A percentile compares a stretch with the other conserved stretches of the same genome.
Conservation (phyloP, 1,140 invertebrate genomes). For the Gryllus bimaculatus region DNA sequence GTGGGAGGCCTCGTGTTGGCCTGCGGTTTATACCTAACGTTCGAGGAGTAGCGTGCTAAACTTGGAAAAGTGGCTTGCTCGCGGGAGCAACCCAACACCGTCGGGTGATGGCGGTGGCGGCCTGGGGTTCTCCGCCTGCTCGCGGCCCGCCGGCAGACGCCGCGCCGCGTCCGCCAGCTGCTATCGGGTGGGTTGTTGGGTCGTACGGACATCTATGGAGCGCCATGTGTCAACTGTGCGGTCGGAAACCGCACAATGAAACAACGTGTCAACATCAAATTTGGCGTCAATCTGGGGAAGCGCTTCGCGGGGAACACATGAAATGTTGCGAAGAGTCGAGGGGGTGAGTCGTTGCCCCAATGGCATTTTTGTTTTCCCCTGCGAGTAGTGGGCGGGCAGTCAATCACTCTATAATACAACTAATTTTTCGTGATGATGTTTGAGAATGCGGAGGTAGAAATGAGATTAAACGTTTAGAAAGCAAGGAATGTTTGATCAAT, state of each 20-base stretch:
- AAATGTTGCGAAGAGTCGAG: not conserved
- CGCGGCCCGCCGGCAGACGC: no score
- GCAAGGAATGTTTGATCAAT: no score
- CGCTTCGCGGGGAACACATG: not conserved
- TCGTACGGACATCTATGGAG: not conserved
- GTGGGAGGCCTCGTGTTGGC: no score
- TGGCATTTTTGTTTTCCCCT: not conserved
- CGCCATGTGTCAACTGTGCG: not conserved
- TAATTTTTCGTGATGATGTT: no score
- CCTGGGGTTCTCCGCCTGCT: not conserved
- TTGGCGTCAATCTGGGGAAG: not conserved
- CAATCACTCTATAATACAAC: no score
- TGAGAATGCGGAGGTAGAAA: no score
- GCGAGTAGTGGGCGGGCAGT: not conserved
- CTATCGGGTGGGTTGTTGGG: not conserved
- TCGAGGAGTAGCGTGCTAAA: no score
- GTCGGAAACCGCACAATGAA: slow-evolving; percentile 3
- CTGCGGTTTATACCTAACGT: no score
- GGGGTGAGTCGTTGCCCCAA: not conserved
- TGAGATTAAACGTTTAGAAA: no score
- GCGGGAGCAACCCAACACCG: no score
- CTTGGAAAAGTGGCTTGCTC: no score
- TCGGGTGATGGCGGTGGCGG: no score
- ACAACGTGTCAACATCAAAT: slow-evolving; percentile 4
- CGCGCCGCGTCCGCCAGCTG: not conserved